Conservation (phyloP, 2,888 invertebrate genomes). For the Chesias legatella region DNA sequence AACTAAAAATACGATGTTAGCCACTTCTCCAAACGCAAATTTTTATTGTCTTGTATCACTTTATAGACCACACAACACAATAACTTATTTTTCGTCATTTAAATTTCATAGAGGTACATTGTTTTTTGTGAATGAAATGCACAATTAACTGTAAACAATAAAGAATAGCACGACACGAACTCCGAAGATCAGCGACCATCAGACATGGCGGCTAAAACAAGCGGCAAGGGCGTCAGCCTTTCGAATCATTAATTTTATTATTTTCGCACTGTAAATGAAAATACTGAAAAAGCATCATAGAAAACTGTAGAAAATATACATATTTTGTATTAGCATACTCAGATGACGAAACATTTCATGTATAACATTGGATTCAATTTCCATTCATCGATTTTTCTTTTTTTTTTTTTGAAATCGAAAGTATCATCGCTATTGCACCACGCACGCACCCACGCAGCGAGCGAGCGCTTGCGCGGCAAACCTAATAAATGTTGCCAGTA, state of each 20-base stretch:
- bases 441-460: too few relatives aligned
- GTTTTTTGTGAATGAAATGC: constrained; percentile 59
- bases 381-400: constrained; percentile 32
- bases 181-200: constrained; percentile 75
- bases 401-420: constrained; percentile 10
- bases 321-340: constrained; percentile 59
- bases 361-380: constrained; percentile 46
- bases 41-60: constrained; percentile 64
- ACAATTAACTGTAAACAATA: constrained; percentile 71
- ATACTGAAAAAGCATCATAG: constrained; percentile 64
- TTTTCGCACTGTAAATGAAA: constrained; percentile 64
- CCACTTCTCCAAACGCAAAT: constrained; percentile 68
- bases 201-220: constrained; percentile 78
- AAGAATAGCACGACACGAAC: constrained; percentile 79
- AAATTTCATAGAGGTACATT: constrained; percentile 58
- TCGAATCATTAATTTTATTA: constrained; percentile 50
- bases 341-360: constrained; percentile 64
- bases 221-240: constrained; percentile 66
- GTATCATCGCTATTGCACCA: background rate
- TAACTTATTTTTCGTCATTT: constrained; percentile 59
- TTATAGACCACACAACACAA: constrained; percentile 67
- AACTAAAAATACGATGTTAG: constrained; percentile 81
- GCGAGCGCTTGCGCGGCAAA: too few relatives aligned
- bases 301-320: constrained; percentile 54
- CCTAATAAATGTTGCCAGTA: too few relatives aligned